Evolutionary conservation across 1,140 invertebrate species (phyloP).

Genomic region (Tyrophagus putrescentiae): DNA sequence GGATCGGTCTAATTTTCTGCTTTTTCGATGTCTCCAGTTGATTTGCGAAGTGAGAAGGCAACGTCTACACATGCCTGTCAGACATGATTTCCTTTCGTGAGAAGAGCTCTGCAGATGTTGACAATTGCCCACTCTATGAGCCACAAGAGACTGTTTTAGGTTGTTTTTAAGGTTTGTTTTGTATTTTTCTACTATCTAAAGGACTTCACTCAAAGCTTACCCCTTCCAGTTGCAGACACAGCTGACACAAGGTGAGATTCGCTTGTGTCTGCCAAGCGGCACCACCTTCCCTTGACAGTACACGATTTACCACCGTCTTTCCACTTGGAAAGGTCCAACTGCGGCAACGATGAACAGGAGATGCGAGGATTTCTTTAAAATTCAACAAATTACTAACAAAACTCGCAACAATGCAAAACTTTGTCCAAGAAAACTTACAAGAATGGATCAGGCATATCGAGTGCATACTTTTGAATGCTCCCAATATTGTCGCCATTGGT

Average conservation of each 20-base stretch:
- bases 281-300: slow-evolving; percentile 36
- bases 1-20: too few species aligned
- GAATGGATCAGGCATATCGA: slow-evolving; percentile 76
- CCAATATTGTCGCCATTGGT: slow-evolving; percentile 73
- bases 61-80: slow-evolving; percentile 85
- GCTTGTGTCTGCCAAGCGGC: slow-evolving; percentile 38
- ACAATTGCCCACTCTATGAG: slow-evolving; percentile 69
- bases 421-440: slow-evolving; percentile 57
- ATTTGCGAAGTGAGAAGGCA: slow-evolving; percentile 38
- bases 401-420: not conserved
- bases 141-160: not conserved
- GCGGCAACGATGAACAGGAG: slow-evolving; percentile 35
- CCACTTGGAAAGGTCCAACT: slow-evolving; percentile 38
- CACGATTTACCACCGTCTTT: slow-evolving; percentile 35
- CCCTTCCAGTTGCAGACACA: slow-evolving; percentile 49
- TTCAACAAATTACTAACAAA: not conserved
- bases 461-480: slow-evolving; percentile 69
- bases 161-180: not conserved
- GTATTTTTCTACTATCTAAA: not conserved
- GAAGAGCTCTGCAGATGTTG: slow-evolving; percentile 60
- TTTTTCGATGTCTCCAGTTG: too few species aligned
- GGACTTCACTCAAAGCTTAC: slow-evolving; percentile 36
- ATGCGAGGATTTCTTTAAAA: slow-evolving; percentile 35
- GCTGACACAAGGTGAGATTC: slow-evolving; percentile 44
- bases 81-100: slow-evolving; percentile 59